A percentile compares a stretch with the other conserved stretches of the same genome.
Conservation (phyloP, 2,888 invertebrate genomes). For the Nematopogon swammerdamellus region DNA sequence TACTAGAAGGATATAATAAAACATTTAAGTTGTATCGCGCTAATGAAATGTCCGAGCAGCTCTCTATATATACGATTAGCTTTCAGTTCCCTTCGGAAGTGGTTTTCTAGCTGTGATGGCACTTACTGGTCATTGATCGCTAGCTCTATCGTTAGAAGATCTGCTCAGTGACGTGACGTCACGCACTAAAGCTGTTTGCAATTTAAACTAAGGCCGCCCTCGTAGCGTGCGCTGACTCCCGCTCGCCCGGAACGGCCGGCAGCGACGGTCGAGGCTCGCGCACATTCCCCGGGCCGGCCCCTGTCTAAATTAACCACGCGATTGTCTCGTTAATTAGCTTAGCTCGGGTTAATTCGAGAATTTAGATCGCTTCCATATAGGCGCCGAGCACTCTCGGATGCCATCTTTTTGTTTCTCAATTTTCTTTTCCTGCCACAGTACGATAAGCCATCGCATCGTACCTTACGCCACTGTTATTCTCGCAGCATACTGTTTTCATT, state of each 20-base stretch:
- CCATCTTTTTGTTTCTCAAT: conserved; percentile 47
- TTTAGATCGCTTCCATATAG: conserved; percentile 65
- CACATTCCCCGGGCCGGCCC: conserved; percentile 54
- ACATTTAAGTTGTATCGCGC: conserved; percentile 20
- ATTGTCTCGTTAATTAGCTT: conserved; percentile 56
- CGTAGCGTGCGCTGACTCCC: conserved; percentile 54
- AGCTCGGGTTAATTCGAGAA: conserved; percentile 65
- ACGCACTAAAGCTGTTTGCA: conserved; percentile 52
- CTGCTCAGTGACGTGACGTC: conserved; percentile 64
- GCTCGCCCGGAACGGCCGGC: conserved; percentile 58
- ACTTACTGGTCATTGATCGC: conserved; percentile 62
- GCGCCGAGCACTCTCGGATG: conserved; percentile 58
- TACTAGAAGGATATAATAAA: too few species aligned
- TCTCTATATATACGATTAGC: conserved; percentile 20
- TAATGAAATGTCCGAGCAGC: conserved; percentile 15
- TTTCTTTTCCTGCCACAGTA: too few species aligned
- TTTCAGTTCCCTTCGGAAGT: conserved; percentile 32
- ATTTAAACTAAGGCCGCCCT: conserved; percentile 35
- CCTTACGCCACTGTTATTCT: too few species aligned
- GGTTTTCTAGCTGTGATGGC: conserved; percentile 66
- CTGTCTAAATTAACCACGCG: conserved; percentile 36
- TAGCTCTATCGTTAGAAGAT: conserved; percentile 59
- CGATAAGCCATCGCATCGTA: too few species aligned
- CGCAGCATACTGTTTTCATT: too few species aligned
- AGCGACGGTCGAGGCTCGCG: conserved; percentile 53